phyloP scores from a whole-genome alignment of 2,113 vertebrate genomes.

The Tragelaphus imberbis region DNA sequence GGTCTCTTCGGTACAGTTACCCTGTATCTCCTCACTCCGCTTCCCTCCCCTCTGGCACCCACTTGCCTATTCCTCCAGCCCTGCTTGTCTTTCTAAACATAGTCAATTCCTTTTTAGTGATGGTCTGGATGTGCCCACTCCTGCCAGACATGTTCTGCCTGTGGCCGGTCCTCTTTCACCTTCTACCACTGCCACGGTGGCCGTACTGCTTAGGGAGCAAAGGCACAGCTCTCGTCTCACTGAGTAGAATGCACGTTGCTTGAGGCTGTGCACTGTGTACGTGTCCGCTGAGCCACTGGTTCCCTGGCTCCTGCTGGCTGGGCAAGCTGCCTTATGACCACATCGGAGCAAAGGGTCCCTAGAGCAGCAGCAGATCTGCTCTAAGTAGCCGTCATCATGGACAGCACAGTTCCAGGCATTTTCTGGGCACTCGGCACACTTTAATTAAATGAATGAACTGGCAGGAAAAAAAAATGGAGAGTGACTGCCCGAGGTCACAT shows the following conservation, averaged over 20 bases:
- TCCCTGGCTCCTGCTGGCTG: background rate
- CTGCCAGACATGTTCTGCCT: background rate
- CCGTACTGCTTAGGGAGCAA: background rate
- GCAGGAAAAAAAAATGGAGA: conserved; percentile 44
- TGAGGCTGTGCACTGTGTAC: background rate
- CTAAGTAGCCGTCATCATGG: background rate
- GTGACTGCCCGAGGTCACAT: conserved; percentile 61
- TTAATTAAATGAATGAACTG: conserved; percentile 68
- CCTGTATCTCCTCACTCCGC: background rate
- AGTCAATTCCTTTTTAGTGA: background rate
- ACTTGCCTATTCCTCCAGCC: background rate
- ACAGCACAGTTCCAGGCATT: conserved; percentile 47
- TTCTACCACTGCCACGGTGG: background rate
- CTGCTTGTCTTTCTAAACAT: background rate
- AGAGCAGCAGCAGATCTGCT: background rate
- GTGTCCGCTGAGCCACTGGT: rapidly evolving
- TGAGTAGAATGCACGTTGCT: background rate
- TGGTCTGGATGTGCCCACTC: background rate
- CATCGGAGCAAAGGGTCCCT: background rate
- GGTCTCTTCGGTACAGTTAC: background rate
- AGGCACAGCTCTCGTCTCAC: background rate
- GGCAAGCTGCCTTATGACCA: background rate
- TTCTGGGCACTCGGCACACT: conserved; percentile 52
- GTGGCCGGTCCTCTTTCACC: background rate
- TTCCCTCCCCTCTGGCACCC: background rate